A percentile compares a stretch with the other conserved stretches of the same genome.
Evolutionary conservation across 2,113 vertebrate species (phyloP).

Genomic region (Stomatorhinus ivindoensis): DNA sequence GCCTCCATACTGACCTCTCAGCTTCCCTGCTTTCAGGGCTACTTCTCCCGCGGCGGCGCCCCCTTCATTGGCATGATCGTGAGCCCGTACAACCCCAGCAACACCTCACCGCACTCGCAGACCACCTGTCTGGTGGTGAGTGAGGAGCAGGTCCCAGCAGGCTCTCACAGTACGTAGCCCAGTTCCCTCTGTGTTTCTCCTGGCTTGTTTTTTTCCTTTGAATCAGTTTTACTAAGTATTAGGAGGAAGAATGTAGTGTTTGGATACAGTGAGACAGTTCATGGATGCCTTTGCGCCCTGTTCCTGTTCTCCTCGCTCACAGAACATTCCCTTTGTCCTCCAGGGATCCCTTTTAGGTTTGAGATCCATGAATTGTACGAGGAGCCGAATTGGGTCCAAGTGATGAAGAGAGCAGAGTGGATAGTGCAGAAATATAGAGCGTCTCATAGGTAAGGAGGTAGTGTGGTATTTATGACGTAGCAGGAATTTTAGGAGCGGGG

Average conservation of each 20-base stretch:
- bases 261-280: not conserved
- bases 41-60: conserved; percentile 92
- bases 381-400: conserved; percentile 77
- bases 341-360: conserved; percentile 92
- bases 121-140: conserved; percentile 88
- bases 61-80: conserved; percentile 97
- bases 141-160: conserved; percentile 68
- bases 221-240: not conserved
- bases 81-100: conserved; percentile 87
- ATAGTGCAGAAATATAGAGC: conserved; percentile 84
- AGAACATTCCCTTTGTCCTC: conserved; percentile 5
- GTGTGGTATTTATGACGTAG: not conserved
- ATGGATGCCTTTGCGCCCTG: not conserved
- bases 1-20: not conserved
- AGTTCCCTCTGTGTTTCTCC: too few relatives aligned
- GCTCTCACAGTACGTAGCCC: conserved; percentile 73
- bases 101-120: conserved; percentile 85
- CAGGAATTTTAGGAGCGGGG: not conserved
- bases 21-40: conserved; percentile 64
- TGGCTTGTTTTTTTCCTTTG: not conserved
- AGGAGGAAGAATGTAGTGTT: not conserved
- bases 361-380: conserved; percentile 75
- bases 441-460: conserved; percentile 64
- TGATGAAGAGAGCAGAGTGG: conserved; percentile 85
- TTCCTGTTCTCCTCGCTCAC: not conserved